Evolutionary conservation across 1,140 invertebrate genomes (phyloP).

Genomic region (Drosophila arizonae): DNA sequence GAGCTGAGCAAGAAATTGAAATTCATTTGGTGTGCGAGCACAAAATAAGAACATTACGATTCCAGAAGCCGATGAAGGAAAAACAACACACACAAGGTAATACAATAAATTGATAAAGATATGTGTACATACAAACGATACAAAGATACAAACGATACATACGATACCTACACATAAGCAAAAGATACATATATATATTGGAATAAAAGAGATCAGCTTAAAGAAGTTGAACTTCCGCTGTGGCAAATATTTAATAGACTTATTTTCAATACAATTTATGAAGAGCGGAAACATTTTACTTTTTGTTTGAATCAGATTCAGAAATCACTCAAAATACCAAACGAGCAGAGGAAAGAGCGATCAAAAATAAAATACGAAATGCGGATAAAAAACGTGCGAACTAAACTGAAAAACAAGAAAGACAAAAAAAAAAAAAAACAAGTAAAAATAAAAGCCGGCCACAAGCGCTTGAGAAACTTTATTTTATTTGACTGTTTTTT

Average conservation of each 20-base stretch:
- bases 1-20: slow-evolving; percentile 54
- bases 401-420: slow-evolving; percentile 64
- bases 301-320: slow-evolving; percentile 14
- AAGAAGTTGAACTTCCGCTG: slow-evolving; percentile 17
- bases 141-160: too few relatives aligned
- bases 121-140: neutral
- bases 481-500: slow-evolving; percentile 39
- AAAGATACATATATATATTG: neutral
- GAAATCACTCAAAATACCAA: slow-evolving; percentile 43
- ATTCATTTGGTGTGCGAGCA: slow-evolving; percentile 65
- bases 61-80: neutral
- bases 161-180: neutral
- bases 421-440: slow-evolving; percentile 17
- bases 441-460: slow-evolving; percentile 55
- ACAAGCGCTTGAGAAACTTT: slow-evolving; percentile 70
- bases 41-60: slow-evolving; percentile 22
- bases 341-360: slow-evolving; percentile 13
- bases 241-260: slow-evolving; percentile 34
- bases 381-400: slow-evolving; percentile 70
- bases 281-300: slow-evolving; percentile 27
- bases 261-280: slow-evolving; percentile 18
- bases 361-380: slow-evolving; percentile 30
- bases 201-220: too few relatives aligned
- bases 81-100: slow-evolving; percentile 15
- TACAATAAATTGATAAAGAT: slow-evolving; percentile 1